Base-by-base conservation (phyloP, 2,797 vertebrate genomes). In the Ctenosaura bakeri region DNA sequence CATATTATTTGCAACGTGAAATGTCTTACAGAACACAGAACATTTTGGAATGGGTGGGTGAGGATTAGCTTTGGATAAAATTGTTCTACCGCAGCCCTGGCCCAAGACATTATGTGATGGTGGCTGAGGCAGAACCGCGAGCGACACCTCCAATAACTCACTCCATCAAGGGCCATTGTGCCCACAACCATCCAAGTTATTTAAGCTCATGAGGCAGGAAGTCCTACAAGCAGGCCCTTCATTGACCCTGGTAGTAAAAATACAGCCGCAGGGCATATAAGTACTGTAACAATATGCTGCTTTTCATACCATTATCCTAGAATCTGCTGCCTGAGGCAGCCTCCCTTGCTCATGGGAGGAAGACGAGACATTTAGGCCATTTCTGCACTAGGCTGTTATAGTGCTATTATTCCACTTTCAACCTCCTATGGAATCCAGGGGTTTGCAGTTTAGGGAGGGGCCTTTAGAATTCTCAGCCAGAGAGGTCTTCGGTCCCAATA, bases 21-120 rank as follows among this genome's bases (percentile, higher is more conserved):
- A 18, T 8, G 66, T 16, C 2, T 38, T 26, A 38, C 18, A 20
- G 46, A 18, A 80, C 10, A 6, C n/a, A 52, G 5, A 14, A 35
- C 4, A 6, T 1, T 54, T 46, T 7, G 2, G 12, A 0, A 24
- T 54, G 10, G 32, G 18, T 32, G 20, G 69, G 1, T 6, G 50
- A 24, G 69, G 38, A 56, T 8, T 13, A 16, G 50, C 32, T 22
- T 74, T 74, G 50, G 32, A 83, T 14, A 35, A 29, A 24, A 62
- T 38, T 14, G 6, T 50, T 24, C 14, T 1, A 20, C 46, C 26
- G 26, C 35, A 29, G 29, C 46, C 62, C 62, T 7, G 5, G 62
- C 20, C 62, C 62, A 66, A 66, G 24, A 26, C 62, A 1, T 64
- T 20, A 24, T 64, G 24, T 66, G 56, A 4, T 59, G 62, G 16